phyloP scores from a whole-genome alignment of 2,113 vertebrate species.

The Strix aluco region DNA sequence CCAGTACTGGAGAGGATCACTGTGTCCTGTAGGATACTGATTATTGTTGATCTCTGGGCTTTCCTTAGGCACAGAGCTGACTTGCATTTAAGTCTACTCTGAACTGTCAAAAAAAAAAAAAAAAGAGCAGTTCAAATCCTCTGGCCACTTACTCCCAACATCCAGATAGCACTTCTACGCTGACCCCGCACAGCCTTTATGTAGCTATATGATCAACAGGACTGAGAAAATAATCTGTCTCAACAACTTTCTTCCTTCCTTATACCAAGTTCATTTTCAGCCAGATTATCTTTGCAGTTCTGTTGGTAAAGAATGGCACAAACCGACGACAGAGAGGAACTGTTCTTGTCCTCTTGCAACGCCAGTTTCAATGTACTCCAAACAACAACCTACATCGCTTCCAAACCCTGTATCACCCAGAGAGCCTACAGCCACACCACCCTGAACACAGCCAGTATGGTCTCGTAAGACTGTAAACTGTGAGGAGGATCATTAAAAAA shows the following conservation, averaged over 20 bases:
- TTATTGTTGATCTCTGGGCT: not conserved
- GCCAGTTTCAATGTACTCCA: not conserved
- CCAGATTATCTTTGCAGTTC: not conserved
- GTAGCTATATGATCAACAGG: not conserved
- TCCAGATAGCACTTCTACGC: not conserved
- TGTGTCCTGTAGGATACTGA: not conserved
- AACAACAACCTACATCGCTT: not conserved
- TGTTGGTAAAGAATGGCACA: not conserved
- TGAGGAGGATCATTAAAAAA: not conserved
- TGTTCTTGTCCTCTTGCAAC: not conserved
- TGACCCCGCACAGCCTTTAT: not conserved
- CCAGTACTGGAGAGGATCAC: not conserved
- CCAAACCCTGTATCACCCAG: not conserved
- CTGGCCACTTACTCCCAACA: not conserved
- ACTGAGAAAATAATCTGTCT: not conserved
- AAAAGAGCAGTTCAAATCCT: not conserved
- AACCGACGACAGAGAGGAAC: not conserved
- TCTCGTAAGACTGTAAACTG: not conserved
- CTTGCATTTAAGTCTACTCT: not conserved
- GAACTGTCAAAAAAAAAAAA: not conserved
- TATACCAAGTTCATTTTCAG: accelerated
- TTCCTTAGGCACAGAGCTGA: not conserved
- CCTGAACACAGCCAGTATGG: accelerated
- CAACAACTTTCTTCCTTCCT: not conserved
- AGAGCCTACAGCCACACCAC: not conserved